Base-by-base conservation (phyloP, 2,113 vertebrate species). In the Ceyx melanurus region DNA sequence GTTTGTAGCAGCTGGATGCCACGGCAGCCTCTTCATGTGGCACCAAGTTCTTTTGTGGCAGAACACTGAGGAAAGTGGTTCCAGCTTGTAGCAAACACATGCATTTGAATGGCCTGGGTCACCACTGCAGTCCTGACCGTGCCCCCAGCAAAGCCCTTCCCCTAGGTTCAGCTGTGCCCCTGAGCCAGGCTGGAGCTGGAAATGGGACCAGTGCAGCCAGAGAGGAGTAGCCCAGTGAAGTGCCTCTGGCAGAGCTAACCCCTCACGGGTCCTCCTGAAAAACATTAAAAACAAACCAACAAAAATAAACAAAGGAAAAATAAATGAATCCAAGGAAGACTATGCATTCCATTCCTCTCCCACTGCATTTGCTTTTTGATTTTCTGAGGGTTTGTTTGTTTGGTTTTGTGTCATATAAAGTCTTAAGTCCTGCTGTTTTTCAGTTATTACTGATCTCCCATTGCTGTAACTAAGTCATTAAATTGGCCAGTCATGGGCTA, bases 391-490 rank as follows among this genome's bases (percentile, higher is more conserved):
- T 22, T 50, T 23, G 48, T 50, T 46, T 50, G 18, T 19, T 46
- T 17, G 21, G 6, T 50, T 50, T 50, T 50, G 22, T 50, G 22
- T 74, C 29, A 31, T 54, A 54, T 31, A 10, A 29, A 54, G 16
- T 56, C 54, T 56, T n/a, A n/a, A 56, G 45, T 85, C 57, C 91
- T 83, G n/a, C n/a, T 75, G 42, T 87, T 93, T 20, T 53, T 61
- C 33, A 33, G 15, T 5, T 57, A 33, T 67, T 37, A 92, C 43
- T 67, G 56, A 91, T 56, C 40, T 87, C n/a, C 94, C 79, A 76
- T 80, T 96, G 86, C 89, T 95, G 40, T 82, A 92, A 85, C 58
- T 66, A 93, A 56, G 26, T 86, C 57, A 82, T 80, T 65, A 80
- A 94, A 91, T 61, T 15, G 31, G 43, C 65, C 79, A 70, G 48